Percentiles rank a stretch among this genome's conserved stretches.
phyloP scores from a whole-genome alignment of 2,113 vertebrate genomes.

The Recurvirostra avosetta region DNA sequence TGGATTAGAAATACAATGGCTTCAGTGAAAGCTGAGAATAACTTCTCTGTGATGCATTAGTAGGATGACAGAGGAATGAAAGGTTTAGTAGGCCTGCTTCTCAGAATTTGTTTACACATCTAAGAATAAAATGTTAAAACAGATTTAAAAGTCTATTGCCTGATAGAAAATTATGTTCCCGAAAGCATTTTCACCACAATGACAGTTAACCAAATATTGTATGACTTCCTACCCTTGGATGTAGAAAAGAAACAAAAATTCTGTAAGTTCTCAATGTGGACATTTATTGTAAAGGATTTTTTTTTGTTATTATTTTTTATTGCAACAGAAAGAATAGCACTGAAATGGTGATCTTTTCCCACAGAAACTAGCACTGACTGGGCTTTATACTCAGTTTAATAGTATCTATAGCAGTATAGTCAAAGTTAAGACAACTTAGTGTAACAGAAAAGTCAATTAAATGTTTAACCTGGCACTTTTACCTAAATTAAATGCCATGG shows the following conservation, averaged over 20 bases:
- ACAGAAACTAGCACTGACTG: not conserved
- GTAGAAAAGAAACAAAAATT: not conserved
- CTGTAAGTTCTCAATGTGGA: not conserved
- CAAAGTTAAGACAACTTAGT: conserved; percentile 3
- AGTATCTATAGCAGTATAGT: not conserved
- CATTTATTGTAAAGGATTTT: not conserved
- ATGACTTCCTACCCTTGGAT: not conserved
- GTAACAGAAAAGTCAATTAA: conserved; percentile 23
- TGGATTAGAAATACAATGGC: conserved; percentile 51
- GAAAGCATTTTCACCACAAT: not conserved
- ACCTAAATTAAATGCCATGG: conserved; percentile 16
- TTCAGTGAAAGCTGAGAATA: conserved; percentile 56
- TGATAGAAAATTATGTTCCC: not conserved
- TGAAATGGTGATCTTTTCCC: not conserved
- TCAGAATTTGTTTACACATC: conserved; percentile 17
- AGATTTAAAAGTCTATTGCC: not conserved
- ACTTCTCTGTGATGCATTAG: conserved; percentile 43
- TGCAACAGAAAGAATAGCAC: not conserved
- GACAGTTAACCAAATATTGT: not conserved
- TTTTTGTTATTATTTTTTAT: not conserved
- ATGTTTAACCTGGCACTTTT: conserved; percentile 43
- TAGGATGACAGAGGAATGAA: conserved; percentile 40
- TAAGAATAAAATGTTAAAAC: conserved; percentile 7
- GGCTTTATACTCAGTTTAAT: not conserved
- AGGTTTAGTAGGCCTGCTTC: conserved; percentile 33